These are phyloP conservation scores for Dendrolimus houi DNA, from an alignment of 2,888 invertebrate species.

Conservation along the genomic window DNA sequence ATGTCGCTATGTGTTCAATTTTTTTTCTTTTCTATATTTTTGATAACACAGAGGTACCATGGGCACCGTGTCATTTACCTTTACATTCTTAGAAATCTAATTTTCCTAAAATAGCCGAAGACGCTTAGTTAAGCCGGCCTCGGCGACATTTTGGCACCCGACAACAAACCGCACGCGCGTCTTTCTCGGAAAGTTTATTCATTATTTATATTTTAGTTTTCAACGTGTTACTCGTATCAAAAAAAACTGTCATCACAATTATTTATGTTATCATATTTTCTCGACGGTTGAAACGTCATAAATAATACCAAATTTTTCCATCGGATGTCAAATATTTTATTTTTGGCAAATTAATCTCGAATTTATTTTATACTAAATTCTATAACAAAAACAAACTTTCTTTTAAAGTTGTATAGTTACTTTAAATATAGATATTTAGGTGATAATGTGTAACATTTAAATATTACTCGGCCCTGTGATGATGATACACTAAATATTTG, in stretches of 20 bases:
- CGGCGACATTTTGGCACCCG: conserved; percentile 34
- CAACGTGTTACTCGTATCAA: background rate
- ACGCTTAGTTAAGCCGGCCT: conserved; percentile 17
- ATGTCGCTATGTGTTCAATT: too few species aligned
- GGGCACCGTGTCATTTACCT: conserved; percentile 37
- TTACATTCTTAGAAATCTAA: conserved; percentile 30
- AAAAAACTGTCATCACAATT: conserved; percentile 1
- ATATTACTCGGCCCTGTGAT: too few species aligned
- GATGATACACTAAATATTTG: too few species aligned
- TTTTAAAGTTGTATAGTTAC: too few species aligned
- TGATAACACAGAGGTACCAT: background rate
- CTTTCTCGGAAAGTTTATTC: conserved; percentile 24
- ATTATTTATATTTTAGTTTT: conserved; percentile 16
- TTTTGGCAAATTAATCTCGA: too few species aligned
- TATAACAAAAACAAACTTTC: too few species aligned
- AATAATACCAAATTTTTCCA: too few species aligned
- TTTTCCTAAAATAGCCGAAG: conserved; percentile 29
- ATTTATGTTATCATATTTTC: background rate
- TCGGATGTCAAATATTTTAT: too few species aligned
- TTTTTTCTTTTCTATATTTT: too few species aligned
- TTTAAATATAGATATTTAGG: too few species aligned
- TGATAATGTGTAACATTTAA: too few species aligned
- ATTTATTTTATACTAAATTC: too few species aligned
- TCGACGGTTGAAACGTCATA: background rate
- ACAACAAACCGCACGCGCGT: conserved; percentile 6